Evolutionary conservation across 2,888 invertebrate species (phyloP).

Genomic region (Ormyrus pomaceus): DNA sequence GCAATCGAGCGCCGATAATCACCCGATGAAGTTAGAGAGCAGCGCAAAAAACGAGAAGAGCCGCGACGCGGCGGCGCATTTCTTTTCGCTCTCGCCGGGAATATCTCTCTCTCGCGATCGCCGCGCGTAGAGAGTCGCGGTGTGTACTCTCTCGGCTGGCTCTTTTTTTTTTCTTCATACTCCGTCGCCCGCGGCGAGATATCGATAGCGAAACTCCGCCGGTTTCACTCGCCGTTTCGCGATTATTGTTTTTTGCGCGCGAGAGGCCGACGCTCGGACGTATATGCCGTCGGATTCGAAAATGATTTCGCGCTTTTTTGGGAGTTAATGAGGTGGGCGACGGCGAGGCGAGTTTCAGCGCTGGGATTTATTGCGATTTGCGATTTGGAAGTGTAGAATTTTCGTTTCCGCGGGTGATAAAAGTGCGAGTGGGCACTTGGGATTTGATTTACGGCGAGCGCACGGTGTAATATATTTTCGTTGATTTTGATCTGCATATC

Average conservation of each 20-base stretch:
- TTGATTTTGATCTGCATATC: too few species aligned
- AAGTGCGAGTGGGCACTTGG: too few species aligned
- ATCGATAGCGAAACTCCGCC: conserved; percentile 29
- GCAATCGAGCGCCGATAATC: conserved; percentile 1
- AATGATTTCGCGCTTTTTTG: neutral
- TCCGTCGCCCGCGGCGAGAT: conserved; percentile 21
- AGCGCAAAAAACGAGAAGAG: neutral
- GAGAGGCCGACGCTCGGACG: neutral
- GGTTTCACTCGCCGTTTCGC: conserved; percentile 11
- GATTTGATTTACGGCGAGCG: too few species aligned
- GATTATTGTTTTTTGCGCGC: neutral
- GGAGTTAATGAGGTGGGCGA: neutral
- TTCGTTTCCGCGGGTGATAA: too few species aligned
- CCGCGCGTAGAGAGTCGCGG: too few species aligned
- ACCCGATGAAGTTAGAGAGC: neutral
- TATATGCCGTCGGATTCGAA: neutral
- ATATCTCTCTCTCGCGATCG: neutral
- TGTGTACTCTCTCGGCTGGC: too few species aligned
- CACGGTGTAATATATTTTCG: too few species aligned
- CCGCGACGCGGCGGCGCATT: neutral
- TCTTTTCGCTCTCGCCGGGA: conserved; percentile 6
- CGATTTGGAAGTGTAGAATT: too few species aligned
- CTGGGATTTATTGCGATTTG: too few species aligned
- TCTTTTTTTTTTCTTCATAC: neutral
- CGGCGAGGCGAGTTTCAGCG: too few species aligned